Percentiles rank a stretch among this genome's conserved stretches.
These are phyloP conservation scores for Anneissia japonica DNA, from an alignment of 35 echinoderm and acorn worm genomes.

Conservation along the genomic window DNA sequence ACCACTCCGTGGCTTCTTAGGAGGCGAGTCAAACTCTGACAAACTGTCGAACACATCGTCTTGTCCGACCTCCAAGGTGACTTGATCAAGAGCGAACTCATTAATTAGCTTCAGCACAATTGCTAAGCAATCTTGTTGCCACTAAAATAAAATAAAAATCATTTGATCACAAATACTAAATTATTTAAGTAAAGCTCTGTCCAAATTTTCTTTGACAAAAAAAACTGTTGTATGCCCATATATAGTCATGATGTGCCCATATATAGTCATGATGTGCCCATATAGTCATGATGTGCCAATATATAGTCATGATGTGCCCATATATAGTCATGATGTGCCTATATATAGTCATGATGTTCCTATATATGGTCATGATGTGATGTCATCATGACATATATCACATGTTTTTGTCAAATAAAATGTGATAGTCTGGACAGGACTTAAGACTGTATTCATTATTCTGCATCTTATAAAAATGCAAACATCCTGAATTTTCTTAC, in stretches of 20 bases:
- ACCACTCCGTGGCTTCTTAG: neutral
- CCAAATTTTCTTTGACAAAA: too few species aligned
- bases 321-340: neutral
- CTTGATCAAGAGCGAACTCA: slow-evolving; percentile 63
- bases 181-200: too few species aligned
- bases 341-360: neutral
- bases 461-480: too few species aligned
- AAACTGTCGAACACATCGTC: slow-evolving; percentile 62
- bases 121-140: slow-evolving; percentile 72
- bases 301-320: neutral
- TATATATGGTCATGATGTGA: slow-evolving; percentile 2
- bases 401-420: too few species aligned
- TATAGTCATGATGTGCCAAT: neutral
- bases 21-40: neutral
- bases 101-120: slow-evolving; percentile 62
- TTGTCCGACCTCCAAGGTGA: slow-evolving; percentile 12
- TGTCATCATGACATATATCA: too few species aligned
- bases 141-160: slow-evolving; percentile 24
- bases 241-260: too few species aligned
- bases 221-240: too few species aligned
- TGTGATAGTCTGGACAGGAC: too few species aligned
- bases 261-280: neutral
- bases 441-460: too few species aligned
- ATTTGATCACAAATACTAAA: neutral
- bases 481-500: too few species aligned